These are phyloP conservation scores for Athripsodes cinereus DNA, from an alignment of 2,888 invertebrate genomes.

Conservation along the genomic window DNA sequence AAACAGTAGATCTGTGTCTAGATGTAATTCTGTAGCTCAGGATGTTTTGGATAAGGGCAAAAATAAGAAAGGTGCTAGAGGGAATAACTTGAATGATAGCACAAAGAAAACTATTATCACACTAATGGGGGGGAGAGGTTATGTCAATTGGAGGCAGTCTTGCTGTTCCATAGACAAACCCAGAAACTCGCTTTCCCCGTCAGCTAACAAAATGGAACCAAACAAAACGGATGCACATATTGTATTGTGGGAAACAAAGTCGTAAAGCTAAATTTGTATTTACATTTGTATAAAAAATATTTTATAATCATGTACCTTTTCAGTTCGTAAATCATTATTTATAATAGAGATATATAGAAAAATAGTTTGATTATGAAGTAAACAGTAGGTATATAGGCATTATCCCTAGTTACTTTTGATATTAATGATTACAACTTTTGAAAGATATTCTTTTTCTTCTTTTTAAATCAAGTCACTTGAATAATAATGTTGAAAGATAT, in stretches of 20 bases:
- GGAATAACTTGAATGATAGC: constrained; percentile 30
- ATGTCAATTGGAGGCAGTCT: constrained; percentile 77
- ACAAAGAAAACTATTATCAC: constrained; percentile 67
- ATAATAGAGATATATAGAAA: too few relatives aligned
- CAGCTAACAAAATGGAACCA: constrained; percentile 56
- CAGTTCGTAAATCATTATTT: too few relatives aligned
- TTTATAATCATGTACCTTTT: neutral
- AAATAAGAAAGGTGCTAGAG: constrained; percentile 36
- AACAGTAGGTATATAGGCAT: too few relatives aligned
- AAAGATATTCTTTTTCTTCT: too few relatives aligned
- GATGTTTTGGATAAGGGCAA: constrained; percentile 30
- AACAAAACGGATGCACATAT: constrained; percentile 84
- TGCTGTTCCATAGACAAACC: constrained; percentile 55
- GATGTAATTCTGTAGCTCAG: constrained; percentile 36
- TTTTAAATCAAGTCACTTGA: too few relatives aligned
- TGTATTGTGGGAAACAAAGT: constrained; percentile 84
- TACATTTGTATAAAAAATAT: neutral
- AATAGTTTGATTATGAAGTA: too few relatives aligned
- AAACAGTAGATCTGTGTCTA: constrained; percentile 35
- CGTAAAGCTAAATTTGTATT: constrained; percentile 50
- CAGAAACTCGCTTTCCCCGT: constrained; percentile 35
- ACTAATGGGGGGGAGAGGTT: constrained; percentile 83
- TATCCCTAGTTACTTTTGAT: too few relatives aligned
- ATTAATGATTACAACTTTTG: too few relatives aligned
- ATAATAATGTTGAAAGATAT: too few relatives aligned